Evolutionary conservation across 1,140 invertebrate species (phyloP), one percentile per base, ranked within the genome.

Genomic region (Sinonovacula constricta): DNA sequence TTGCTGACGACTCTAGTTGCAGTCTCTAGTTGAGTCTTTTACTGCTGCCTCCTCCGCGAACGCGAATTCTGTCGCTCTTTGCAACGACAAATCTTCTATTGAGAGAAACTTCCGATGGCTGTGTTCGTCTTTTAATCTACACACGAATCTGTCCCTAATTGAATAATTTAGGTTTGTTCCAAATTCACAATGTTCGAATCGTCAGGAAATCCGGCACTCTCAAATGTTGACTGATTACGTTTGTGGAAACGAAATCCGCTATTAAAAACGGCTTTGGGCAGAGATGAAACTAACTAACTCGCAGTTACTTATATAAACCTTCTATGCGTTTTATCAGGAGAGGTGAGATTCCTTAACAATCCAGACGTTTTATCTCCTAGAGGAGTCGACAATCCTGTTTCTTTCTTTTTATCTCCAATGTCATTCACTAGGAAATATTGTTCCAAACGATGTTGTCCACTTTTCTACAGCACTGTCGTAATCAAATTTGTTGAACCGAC

Each of bases 241-340:
- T 79, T 79, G 59, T 82, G 45, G 51, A 80, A 82, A 0, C 74
- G 45, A 56, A 79, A 82, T 79, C 76, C 18, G 60, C 76, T 28
- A 82, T 72, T n/a, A 65, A 36, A 18, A 75, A 54, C 26, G 69
- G 60, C 51, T 74, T 72, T 3, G 80, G 77, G 15, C n/a, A n/a
- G n/a, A n/a, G n/a, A n/a, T n/a, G n/a, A n/a, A n/a, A n/a, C n/a
- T n/a, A n/a, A n/a, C n/a, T n/a, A n/a, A n/a, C n/a, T n/a, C n/a
- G n/a, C n/a, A n/a, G n/a, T n/a, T n/a, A n/a, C n/a, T n/a, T n/a
- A n/a, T n/a, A n/a, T n/a, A n/a, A n/a, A n/a, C n/a, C n/a, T n/a
- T n/a, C n/a, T n/a, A n/a, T n/a, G n/a, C n/a, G n/a, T n/a, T n/a
- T n/a, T n/a, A n/a, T n/a, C n/a, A n/a, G n/a, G n/a, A n/a, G n/a